Evolutionary conservation across 2,113 vertebrate genomes (phyloP), one percentile per base, ranked within the genome.

Genomic region (Plestiodon gilberti): DNA sequence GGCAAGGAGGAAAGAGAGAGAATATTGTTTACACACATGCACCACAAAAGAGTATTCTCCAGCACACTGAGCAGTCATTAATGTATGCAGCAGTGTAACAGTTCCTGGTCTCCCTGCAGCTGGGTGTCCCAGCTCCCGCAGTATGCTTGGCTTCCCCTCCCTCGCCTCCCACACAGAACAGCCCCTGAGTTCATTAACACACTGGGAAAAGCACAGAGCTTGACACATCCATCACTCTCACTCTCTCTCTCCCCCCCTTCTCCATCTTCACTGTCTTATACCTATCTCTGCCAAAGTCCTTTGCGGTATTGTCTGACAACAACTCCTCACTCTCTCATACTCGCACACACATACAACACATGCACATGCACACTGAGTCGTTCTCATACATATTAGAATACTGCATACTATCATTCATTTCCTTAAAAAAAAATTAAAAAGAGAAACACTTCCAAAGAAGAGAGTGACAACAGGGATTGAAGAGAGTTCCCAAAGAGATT

Each of bases 1-100:
- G 84, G 81, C 88, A 90, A 84, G 93, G 82, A 43, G 75, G 77
- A 78, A 86, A 71, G 87, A 90, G 84, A 90, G 88, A 90, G 84
- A 86, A 87, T 33, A 87, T 81, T 79, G 69, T 86, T 81, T 90
- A 81, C 80, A 28, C 84, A 77, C 84, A 70, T 59, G 88, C 74
- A 87, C 86, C 90, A 84, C 78, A 43, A 2, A 83, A 74, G 88
- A 61, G 78, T 82, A 62, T 71, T 82, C 84, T 86, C 84, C 23
- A 4, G 82, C 43, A 64, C 57, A 40, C 57, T 23, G 78, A 85
- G 69, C 89, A 80, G 83, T 81, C 88, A 28, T 61, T 48, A 78
- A 82, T 78, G 83, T n/a, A 81, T 84, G 87, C 87, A 88, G 87
- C 83, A 81, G 78, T 25, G 88, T 76, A 83, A 69, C 82, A 77